Evolutionary conservation across 2,888 invertebrate genomes (phyloP), one percentile per base, ranked within the genome.

Genomic region (Epinotia ramella): DNA sequence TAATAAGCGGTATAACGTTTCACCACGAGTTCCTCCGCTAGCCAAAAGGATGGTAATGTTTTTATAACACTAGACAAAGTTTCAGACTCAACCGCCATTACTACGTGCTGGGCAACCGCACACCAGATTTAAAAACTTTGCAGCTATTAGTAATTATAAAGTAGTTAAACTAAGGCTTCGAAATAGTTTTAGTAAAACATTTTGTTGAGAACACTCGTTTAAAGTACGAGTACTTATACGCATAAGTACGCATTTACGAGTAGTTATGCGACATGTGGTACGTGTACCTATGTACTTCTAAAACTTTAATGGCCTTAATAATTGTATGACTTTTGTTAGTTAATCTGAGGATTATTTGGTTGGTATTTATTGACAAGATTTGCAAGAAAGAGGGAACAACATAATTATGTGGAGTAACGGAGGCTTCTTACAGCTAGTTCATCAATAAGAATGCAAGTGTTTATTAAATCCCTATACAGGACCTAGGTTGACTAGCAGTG

Each of bases 61-160:
- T 73, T 68, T 56, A 56, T 40, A 63, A 46, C 56, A 33, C 46
- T 33, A 13, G 20, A 20, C 18, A 53, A 71, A 56, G 53, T 71
- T 71, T 28, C 65, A 49, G 46, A 20, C n/a, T 57, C 28, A 18
- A 65, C 28, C 20, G 64, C 65, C 46, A 57, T 73, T 73, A 73
- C 44, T 73, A 62, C 67, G 28, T 24, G 40, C 56, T 63, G 28
- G 53, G n/a, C 65, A 40, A n/a, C 57, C 66, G 20, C 73, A 67
- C 20, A 60, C 60, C 24, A 60, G 24, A n/a, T 65, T 24, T 28
- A 65, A 49, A 65, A 65, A 65, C 49, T 65, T 49, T 16, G 12
- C 18, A 18, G 44, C 6, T 12, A 20, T 63, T 9, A 49, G 49
- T n/a, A 16, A 46, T 65, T 28, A 49, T 11, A 49, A 16, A 62